phyloP scores from a whole-genome alignment of 2,888 invertebrate species.

The Drosophila meridiana region DNA sequence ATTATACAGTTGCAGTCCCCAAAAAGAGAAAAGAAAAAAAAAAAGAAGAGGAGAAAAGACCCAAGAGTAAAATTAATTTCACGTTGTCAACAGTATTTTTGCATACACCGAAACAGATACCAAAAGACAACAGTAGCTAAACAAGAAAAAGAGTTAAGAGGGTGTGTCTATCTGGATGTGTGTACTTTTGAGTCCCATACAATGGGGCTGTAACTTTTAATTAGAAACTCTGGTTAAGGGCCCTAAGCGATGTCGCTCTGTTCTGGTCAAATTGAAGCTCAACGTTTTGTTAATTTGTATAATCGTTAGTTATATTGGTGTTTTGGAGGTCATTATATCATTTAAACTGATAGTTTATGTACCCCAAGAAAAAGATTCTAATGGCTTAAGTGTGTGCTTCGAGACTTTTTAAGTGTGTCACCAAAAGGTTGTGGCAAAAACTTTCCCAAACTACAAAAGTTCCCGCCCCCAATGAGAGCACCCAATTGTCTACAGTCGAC shows the following conservation, averaged over 20 bases:
- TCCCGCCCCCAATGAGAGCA: constrained; percentile 27
- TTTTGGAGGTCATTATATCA: constrained; percentile 46
- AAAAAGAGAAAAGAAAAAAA: constrained; percentile 14
- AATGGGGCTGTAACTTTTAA: constrained; percentile 70
- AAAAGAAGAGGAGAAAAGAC: constrained; percentile 23
- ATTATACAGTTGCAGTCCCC: constrained; percentile 18
- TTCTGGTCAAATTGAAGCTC: constrained; percentile 16
- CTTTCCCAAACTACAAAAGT: constrained; percentile 43
- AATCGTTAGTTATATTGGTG: constrained; percentile 54
- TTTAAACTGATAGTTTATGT: constrained; percentile 62
- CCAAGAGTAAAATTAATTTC: constrained; percentile 67
- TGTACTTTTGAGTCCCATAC: constrained; percentile 6
- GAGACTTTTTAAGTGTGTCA: constrained; percentile 30
- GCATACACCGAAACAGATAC: constrained; percentile 37
- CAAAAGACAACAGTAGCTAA: constrained; percentile 1
- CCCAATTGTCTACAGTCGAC: neutral
- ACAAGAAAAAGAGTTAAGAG: neutral
- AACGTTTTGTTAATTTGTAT: constrained; percentile 48
- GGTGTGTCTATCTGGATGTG: neutral
- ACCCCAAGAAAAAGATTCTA: neutral
- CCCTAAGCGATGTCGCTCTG: constrained; percentile 16
- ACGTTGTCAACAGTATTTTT: constrained; percentile 72
- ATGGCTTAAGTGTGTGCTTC: constrained; percentile 49
- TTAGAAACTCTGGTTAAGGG: constrained; percentile 58
- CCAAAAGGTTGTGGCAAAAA: constrained; percentile 36